Conservation (phyloP, 2,888 invertebrate genomes). For the Mayetiola destructor region DNA sequence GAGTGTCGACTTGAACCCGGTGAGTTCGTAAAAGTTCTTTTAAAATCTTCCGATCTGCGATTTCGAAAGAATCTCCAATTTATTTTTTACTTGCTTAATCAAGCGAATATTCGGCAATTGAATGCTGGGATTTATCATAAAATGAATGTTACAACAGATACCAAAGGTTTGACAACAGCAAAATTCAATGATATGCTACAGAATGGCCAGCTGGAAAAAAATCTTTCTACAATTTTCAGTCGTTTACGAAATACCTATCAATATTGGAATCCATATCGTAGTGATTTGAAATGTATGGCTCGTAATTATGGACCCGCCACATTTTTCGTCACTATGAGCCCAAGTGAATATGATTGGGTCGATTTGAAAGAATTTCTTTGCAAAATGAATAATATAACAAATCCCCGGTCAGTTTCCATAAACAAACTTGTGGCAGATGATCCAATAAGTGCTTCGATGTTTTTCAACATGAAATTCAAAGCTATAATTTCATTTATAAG, state of each 20-base stretch:
- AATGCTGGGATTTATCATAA: conserved; percentile 23
- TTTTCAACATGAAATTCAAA: conserved; percentile 25
- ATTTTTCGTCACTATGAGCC: conserved; percentile 23
- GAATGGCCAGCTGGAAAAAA: conserved; percentile 22
- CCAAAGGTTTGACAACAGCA: conserved; percentile 21
- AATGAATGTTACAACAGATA: conserved; percentile 20
- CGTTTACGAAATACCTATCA: conserved; percentile 3
- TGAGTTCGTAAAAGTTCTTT: conserved; percentile 21
- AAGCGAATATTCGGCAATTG: conserved; percentile 21
- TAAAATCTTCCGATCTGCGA: conserved; percentile 22
- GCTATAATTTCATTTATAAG: conserved; percentile 24
- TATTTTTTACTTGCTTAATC: conserved; percentile 22
- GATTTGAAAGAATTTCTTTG: conserved; percentile 23
- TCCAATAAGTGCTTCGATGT: conserved; percentile 25
- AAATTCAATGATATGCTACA: conserved; percentile 17
- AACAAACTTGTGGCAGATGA: conserved; percentile 25
- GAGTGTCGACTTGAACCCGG: conserved; percentile 16
- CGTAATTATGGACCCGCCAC: conserved; percentile 22
- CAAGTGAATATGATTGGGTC: conserved; percentile 22
- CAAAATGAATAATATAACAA: conserved; percentile 21
- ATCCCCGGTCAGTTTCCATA: conserved; percentile 19
- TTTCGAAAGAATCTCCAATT: conserved; percentile 20
- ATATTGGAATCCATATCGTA: conserved; percentile 23
- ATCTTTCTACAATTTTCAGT: background rate
- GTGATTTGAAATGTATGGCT: conserved; percentile 20